Base-by-base conservation (phyloP, 1,140 invertebrate genomes). In the Heliothis virescens region DNA sequence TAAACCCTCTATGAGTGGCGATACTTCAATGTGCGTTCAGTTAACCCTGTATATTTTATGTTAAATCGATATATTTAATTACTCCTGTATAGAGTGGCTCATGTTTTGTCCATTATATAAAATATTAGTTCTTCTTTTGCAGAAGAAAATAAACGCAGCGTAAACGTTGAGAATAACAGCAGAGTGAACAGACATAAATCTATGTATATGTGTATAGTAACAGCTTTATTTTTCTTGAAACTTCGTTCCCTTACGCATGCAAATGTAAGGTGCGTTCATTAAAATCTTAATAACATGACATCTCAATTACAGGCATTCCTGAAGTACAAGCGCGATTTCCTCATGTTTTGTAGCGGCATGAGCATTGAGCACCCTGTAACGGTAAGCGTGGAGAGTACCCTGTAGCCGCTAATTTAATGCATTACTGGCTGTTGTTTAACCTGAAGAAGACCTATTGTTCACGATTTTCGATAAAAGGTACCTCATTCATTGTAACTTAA, bases 351-450 rank as follows among this genome's bases (percentile, higher is more conserved):
- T 60, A 59, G 16, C 60, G 16, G 16, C 26, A 65, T 5, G 41
- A 59, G 65, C 52, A 65, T 21, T 12, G 47, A 53, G 21, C 50
- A 50, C 21, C 16, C 55, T 15, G 11, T 9, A 5, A 10, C 62
- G 7, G 63, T 67, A 57, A 2, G 18, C 18, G 16, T 57, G 16
- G 18, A 21, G 11, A 18, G 5, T 11, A 18, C 5, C 9, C n/a
- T 41, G 21, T 52, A 10, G 75, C 47, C 87, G 85, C 89, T 92
- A 92, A 92, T 91, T 92, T 91, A 92, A 92, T 90, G 91, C 89
- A 85, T 87, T 86, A 87, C 26, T 84, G 83, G 84, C 83, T 85
- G 80, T 84, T 85, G 76, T 87, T 81, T 85, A 83, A 86, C 83
- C 88, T 85, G 88, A 90, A 91, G 89, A 91, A 90, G 85, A 80